Base-by-base conservation (phyloP, 1,140 invertebrate genomes). In the Psix sp. region DNA sequence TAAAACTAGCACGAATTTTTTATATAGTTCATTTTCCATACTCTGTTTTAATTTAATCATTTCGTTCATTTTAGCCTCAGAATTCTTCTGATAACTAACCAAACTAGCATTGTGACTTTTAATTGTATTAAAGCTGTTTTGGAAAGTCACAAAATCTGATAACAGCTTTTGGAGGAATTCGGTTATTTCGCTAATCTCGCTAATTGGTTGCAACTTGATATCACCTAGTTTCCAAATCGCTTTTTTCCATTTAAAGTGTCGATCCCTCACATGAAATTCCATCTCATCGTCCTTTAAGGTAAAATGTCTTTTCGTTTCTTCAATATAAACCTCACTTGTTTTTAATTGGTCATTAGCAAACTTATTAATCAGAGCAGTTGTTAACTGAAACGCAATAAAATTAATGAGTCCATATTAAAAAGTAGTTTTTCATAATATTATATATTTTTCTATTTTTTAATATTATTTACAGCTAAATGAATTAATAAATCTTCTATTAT, bases 221-320 rank as follows among this genome's bases (percentile, higher is more conserved):
- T 33, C 13, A 7, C 68, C 68, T 0, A 59, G 24, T 24, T 10
- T 72, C 68, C 59, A 65, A 5, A 72, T 48, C 6, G 6, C 11
- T n/a, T 15, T 65, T 65, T 63, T 59, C 68, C 68, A 72, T 20
- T 36, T 45, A 15, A 72, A 65, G 24, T 17, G 31, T 6, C 39
- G 16, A 3, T 51, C 17, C 35, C 31, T 56, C 0, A 71, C 0
- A 10, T 29, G 20, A 16, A 63, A 71, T 24, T 51, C 10, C 3
- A 45, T 10, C 0, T 63, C 36, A 3, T 24, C 1, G 18, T 71
- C 31, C 24, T 40, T 48, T 1, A 9, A 16, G 0, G 33, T 7
- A 7, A 71, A 71, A 17, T 31, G 18, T 13, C n/a, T 1, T 38
- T 43, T 71, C 1, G 57, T 71, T 57, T 71, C 67, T 9, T 49